Evolutionary conservation across 2,888 invertebrate genomes (phyloP).

Genomic region (Epirrhoe alternata): DNA sequence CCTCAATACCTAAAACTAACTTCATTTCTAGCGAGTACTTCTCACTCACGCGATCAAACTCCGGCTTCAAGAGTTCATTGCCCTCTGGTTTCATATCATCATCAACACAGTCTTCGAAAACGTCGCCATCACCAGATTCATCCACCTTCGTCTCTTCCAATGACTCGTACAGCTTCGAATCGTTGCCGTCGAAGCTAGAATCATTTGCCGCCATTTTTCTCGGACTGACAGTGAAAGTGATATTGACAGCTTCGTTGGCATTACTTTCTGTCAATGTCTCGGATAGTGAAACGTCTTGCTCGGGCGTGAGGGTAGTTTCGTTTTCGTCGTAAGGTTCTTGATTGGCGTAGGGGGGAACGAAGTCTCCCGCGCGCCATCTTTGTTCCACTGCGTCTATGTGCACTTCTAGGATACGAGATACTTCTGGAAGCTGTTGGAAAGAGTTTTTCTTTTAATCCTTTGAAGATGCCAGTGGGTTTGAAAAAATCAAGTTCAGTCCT

Average conservation of each 20-base stretch:
- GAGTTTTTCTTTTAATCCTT: too few relatives aligned
- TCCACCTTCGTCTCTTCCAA: slow-evolving; percentile 32
- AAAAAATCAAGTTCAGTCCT: too few relatives aligned
- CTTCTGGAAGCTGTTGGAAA: slow-evolving; percentile 68
- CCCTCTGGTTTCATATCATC: slow-evolving; percentile 32
- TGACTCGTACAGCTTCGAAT: slow-evolving; percentile 30
- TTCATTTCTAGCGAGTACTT: slow-evolving; percentile 79
- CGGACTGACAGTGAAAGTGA: slow-evolving; percentile 20
- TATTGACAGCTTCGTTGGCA: slow-evolving; percentile 19
- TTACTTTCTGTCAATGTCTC: slow-evolving; percentile 68
- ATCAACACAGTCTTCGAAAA: slow-evolving; percentile 72
- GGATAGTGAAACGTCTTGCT: slow-evolving; percentile 62
- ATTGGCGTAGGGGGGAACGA: slow-evolving; percentile 53
- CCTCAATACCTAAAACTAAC: slow-evolving; percentile 64
- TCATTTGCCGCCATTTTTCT: slow-evolving; percentile 45
- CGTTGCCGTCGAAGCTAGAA: slow-evolving; percentile 32
- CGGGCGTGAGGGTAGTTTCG: slow-evolving; percentile 65
- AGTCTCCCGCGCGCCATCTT: slow-evolving; percentile 63
- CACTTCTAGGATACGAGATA: slow-evolving; percentile 70
- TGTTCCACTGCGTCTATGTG: slow-evolving; percentile 72
- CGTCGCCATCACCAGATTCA: slow-evolving; percentile 49
- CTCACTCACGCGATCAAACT: slow-evolving; percentile 59
- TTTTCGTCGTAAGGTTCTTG: slow-evolving; percentile 55
- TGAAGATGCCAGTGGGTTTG: too few relatives aligned
- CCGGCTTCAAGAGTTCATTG: slow-evolving; percentile 17